These are phyloP conservation scores for Ophion obscuratus DNA, from an alignment of 2,888 invertebrate genomes.

Conservation along the genomic window DNA sequence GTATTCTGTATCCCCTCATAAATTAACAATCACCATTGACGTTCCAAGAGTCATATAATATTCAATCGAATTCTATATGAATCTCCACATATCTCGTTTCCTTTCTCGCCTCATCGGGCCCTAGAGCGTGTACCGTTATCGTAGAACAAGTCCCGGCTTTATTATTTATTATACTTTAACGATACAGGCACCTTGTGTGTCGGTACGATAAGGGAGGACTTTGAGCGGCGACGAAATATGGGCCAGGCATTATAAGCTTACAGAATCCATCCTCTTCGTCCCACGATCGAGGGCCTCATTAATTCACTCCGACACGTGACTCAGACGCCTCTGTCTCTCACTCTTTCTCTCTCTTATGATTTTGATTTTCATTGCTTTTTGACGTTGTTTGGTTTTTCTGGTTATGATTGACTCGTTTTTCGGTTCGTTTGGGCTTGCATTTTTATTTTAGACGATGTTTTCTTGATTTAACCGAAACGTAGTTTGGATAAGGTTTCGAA, in stretches of 20 bases:
- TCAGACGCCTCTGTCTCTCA: conserved; percentile 8
- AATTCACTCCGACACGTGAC: conserved; percentile 55
- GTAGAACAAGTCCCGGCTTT: conserved; percentile 6
- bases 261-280: conserved; percentile 48
- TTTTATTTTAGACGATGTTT: no score
- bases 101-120: conserved; percentile 8
- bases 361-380: no score
- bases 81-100: conserved; percentile 33
- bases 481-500: no score
- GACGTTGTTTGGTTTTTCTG: no score
- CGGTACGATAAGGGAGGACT: conserved; percentile 15
- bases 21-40: conserved; percentile 32
- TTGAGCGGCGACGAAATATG: conserved; percentile 45
- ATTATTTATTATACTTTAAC: conserved; percentile 32
- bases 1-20: background rate
- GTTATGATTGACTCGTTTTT: no score
- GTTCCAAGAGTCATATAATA: conserved; percentile 69
- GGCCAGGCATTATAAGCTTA: conserved; percentile 29
- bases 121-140: conserved; percentile 43
- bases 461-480: no score
- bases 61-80: conserved; percentile 56
- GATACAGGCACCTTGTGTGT: background rate
- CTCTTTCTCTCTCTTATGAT: background rate
- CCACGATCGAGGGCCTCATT: conserved; percentile 53
- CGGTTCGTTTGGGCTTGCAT: no score